phyloP scores from a whole-genome alignment of 2,888 invertebrate species.

The Drosophila demipolita region DNA sequence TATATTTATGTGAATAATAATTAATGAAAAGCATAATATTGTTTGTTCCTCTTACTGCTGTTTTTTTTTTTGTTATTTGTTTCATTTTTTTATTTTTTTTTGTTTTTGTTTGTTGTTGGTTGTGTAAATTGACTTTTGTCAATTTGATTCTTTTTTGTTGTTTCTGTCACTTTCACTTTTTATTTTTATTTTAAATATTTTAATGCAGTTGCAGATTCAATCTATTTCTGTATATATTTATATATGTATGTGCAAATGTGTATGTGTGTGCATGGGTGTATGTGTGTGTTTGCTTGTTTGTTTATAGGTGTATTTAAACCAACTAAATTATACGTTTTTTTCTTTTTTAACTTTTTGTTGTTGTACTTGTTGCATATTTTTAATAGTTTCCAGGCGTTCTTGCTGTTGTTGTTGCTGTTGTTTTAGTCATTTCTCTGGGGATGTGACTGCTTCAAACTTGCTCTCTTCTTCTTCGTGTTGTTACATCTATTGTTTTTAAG shows the following conservation, averaged over 20 bases:
- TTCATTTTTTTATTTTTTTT: conserved; percentile 5
- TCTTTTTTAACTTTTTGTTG: conserved; percentile 8
- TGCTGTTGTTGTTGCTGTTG: conserved; percentile 12
- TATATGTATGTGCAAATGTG: conserved; percentile 8
- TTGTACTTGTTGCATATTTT: conserved; percentile 13
- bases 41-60: conserved; percentile 28
- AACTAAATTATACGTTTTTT: conserved; percentile 40
- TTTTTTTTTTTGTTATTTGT: conserved; percentile 17
- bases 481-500: conserved; percentile 29
- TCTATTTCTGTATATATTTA: conserved; percentile 26
- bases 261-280: conserved; percentile 6
- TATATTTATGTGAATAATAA: conserved; percentile 56
- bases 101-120: conserved; percentile 25
- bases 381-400: conserved; percentile 26
- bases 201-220: conserved; percentile 57
- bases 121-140: conserved; percentile 36
- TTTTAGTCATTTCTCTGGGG: conserved; percentile 15
- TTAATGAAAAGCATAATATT: conserved; percentile 56
- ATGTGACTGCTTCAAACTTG: conserved; percentile 14
- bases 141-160: conserved; percentile 4
- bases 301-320: conserved; percentile 38
- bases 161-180: conserved; percentile 8
- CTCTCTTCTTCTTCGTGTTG: conserved; percentile 9
- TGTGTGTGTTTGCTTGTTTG: conserved; percentile 9
- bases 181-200: conserved; percentile 34